phyloP scores from a whole-genome alignment of 1,140 invertebrate species.

The Coptotermes formosanus region DNA sequence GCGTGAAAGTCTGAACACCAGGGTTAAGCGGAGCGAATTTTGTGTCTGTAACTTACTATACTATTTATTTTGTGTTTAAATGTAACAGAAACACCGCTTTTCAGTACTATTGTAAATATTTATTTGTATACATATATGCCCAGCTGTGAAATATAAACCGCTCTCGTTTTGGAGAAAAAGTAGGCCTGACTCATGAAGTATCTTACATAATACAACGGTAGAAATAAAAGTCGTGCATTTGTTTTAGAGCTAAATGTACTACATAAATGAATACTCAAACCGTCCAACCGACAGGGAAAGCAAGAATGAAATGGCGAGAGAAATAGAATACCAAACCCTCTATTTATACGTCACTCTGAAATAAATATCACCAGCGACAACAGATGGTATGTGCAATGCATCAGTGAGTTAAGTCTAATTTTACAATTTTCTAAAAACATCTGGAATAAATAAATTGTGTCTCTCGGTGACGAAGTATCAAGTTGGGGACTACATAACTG shows the following conservation, averaged over 20 bases:
- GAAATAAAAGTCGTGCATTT: background rate
- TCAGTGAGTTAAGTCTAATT: background rate
- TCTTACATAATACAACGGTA: background rate
- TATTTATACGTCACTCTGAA: background rate
- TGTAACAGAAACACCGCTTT: background rate
- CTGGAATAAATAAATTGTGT: no score
- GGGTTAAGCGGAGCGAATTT: background rate
- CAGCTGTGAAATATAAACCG: background rate
- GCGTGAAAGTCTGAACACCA: background rate
- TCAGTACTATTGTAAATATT: background rate
- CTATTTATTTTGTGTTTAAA: background rate
- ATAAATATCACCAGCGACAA: background rate
- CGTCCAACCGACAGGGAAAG: background rate
- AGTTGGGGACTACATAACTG: no score
- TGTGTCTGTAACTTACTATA: background rate
- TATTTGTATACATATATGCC: background rate
- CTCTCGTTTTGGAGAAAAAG: background rate
- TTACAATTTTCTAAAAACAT: no score
- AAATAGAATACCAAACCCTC: background rate
- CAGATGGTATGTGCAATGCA: background rate
- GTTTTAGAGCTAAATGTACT: background rate
- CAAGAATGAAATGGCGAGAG: background rate
- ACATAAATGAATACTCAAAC: background rate
- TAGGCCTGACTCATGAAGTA: background rate
- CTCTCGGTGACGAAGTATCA: no score